Evolutionary conservation across 2,888 invertebrate genomes (phyloP), one percentile per base, ranked within the genome.

Genomic region (Pseudococcus jackbeardsleyi): DNA sequence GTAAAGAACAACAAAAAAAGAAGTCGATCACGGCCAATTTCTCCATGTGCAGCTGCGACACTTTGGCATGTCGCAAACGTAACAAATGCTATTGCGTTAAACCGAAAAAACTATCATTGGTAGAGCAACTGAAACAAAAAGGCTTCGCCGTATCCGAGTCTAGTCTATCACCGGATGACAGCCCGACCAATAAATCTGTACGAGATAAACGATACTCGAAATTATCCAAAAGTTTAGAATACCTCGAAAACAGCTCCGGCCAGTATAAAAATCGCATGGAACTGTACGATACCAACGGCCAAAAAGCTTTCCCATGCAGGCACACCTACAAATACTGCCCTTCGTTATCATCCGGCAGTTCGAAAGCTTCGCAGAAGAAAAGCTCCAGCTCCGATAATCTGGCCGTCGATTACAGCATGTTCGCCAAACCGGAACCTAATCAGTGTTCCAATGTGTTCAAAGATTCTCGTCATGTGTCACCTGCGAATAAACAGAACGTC

Each of bases 41-140:
- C 48, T 87, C 87, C 50, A 86, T 89, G 72, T 97, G 97, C 90
- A 95, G 95, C 19, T 96, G 96, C 91, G 96, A 96, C 90, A 96
- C 96, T 0, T 97, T 97, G 91, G 96, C 96, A 90, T 97, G 97
- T 91, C 94, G 95, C 0, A 96, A 96, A 90, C 95, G 95, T 90
- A 96, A 96, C 91, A 97, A 97, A 91, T 97, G 97, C 91, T 97
- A 97, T 91, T 97, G 97, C 91, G 89, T 89, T 33, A 89, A 89
- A 39, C 82, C 90, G 91, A 90, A 90, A 85, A 91, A 90, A 84
- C 89, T 89, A 9, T 89, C 90, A 15, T 68, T 93, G 86, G 91
- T 93, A 89, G 93, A 93, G 89, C 93, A 93, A 90, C 91, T 93
- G 15, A 92, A 92, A 77, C 92, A 92, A 89, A 91, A 92, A 50